Base-by-base conservation (phyloP, 2,888 invertebrate species). In the Ichneumon xanthorius region DNA sequence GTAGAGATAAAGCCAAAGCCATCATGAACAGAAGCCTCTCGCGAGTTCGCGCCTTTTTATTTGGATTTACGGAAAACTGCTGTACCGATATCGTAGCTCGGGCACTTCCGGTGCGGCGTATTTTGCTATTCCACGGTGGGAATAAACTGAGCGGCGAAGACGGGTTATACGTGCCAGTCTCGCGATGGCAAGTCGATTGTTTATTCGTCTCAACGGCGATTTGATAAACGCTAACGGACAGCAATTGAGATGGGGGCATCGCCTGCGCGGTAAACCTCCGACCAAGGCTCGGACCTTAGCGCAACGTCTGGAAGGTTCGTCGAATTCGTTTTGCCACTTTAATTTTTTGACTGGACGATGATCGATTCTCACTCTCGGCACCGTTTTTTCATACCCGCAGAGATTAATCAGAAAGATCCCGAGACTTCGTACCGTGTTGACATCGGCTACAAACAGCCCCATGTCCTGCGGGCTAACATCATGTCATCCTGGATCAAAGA, bases 221-320 rank as follows among this genome's bases (percentile, higher is more conserved):
- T 82, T 86, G 58, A 67, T 85, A 16, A 70, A 55, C 50, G 61
- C 37, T 0, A 87, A 84, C 65, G 75, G 80, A 61, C 88, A 89
- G 55, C 90, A 91, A 65, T 71, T 91, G 40, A 88, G 92, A 67
- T 79, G 88, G 65, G 95, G 96, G 1, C 97, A 97, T 92, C 95
- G 94, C 86, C 87, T 97, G 58, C 88, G 90, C 9, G 98, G 97
- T 84, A 96, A 96, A 94, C 95, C 96, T 11, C 97, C 97, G 4
- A 96, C 96, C 55, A 94, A 95, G 65, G 97, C 97, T 45, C 95
- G 95, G 90, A 95, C 95, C 0, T 93, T 98, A 82, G 95, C 96
- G 90, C 96, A 97, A 91, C 95, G 97, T 82, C 90, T 97, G 81
- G 95, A 95, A 91, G 96, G 97, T 96, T 90, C 95, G 71, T 94